Base-by-base conservation (phyloP, 2,888 invertebrate species). In the Monochamus alternatus region DNA sequence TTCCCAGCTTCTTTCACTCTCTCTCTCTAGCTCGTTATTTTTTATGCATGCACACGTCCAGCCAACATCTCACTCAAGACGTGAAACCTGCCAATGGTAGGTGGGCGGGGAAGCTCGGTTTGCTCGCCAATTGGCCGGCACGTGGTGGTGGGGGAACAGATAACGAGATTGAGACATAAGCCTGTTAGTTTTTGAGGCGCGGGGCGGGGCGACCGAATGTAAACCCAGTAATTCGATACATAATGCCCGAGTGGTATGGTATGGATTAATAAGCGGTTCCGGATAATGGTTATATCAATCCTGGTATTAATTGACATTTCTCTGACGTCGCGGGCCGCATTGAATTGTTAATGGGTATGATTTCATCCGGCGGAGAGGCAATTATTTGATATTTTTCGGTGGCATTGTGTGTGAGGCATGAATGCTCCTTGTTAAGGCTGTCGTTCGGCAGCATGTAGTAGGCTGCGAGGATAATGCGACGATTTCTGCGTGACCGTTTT, bases 81-180 rank as follows among this genome's bases (percentile, higher is more conserved):
- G 77, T 73, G 77, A 80, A 75, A 83, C 84, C 84, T 82, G 84
- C 86, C 85, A 85, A 86, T 86, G 85, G 86, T 83, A 81, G 81
- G 82, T 84, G 83, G 86, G 86, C 86, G 87, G 85, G 85, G 79
- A 80, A 78, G 78, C 77, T 77, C 14, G 55, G 14, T 2, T n/a
- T n/a, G 55, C 14, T 74, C 77, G 77, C 82, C 84, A 85, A 84
- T 86, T 85, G 85, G 85, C 80, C 75, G 76, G 76, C 59, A 8
- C 58, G 69, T 44, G 60, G 63, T 81, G 81, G 86, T 82, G 87
- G 84, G 88, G 87, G 77, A 80, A 80, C 65, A 79, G 80, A 78
- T 81, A 83, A 79, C 80, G 81, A 86, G 86, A 88, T 87, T 88
- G 88, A 88, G 88, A 88, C 87, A 87, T 89, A 86, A 87, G 93